Base-by-base conservation (phyloP, 2,888 invertebrate species). In the Marronus borbonicus region DNA sequence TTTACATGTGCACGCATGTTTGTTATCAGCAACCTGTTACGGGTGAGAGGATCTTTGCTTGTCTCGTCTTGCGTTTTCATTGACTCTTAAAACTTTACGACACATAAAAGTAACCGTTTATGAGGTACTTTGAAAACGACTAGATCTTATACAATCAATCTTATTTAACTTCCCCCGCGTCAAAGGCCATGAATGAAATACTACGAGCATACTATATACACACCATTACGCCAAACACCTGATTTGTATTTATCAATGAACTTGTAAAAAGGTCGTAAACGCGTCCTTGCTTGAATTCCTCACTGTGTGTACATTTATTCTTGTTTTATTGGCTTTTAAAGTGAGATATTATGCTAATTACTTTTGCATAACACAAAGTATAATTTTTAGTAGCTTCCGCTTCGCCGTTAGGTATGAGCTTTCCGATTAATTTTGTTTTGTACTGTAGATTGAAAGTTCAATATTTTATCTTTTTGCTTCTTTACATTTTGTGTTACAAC, bases 31-130 rank as follows among this genome's bases (percentile, higher is more conserved):
- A 82, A 82, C 82, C 82, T 82, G 82, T 82, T 82, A 81, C 81
- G 72, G 76, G 17, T 44, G 65, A 60, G 55, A 78, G 78, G 55
- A 58, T 58, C 55, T 80, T 84, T 84, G 85, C 85, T 86, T 85
- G 86, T 86, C 86, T 85, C 86, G 84, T 85, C 85, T 84, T 86
- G 86, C 85, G 84, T 88, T 86, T 76, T 88, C 88, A 88, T 87
- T 86, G 87, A 87, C 86, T 87, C 87, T 88, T 88, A 88, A 87
- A 88, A 88, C 85, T 89, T 89, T 88, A 88, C 86, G 87, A 86
- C 85, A 84, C 88, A 88, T 88, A 88, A 88, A 89, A 88, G 87
- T 88, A 88, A 88, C 88, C 88, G 88, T 89, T 89, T 88, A 89
- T 88, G 87, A 86, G 84, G 85, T 86, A 86, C 86, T 87, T 86